Evolutionary conservation across 2,113 vertebrate genomes (phyloP).

Genomic region (Cichladusa arquata): DNA sequence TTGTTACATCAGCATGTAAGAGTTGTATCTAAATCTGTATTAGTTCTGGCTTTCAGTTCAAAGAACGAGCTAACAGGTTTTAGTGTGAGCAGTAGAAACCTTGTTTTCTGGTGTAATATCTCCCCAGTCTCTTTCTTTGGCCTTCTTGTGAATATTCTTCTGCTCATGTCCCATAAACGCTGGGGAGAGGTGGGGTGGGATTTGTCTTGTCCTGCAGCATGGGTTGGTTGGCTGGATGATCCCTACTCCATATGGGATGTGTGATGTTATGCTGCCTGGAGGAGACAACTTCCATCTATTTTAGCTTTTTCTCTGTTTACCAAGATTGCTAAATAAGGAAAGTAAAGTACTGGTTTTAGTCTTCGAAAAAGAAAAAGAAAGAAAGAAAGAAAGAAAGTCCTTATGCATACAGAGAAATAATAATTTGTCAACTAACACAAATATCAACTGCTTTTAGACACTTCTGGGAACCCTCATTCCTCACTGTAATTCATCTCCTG

Average conservation of each 20-base stretch:
- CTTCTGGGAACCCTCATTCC: neutral
- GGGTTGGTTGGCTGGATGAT: neutral
- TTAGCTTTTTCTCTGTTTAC: neutral
- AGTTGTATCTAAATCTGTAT: neutral
- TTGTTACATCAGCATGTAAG: neutral
- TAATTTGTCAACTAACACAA: neutral
- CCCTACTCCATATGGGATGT: rapidly evolving
- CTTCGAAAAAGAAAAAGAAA: neutral
- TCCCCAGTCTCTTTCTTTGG: neutral
- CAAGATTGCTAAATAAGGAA: neutral
- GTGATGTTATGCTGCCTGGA: neutral
- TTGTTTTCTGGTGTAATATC: neutral
- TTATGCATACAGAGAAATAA: neutral
- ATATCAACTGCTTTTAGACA: neutral
- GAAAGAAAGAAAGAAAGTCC: neutral
- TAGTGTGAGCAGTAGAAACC: neutral
- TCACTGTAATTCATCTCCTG: neutral
- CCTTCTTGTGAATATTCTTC: neutral
- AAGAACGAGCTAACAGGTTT: neutral
- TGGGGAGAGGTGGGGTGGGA: rapidly evolving
- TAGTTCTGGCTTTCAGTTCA: neutral
- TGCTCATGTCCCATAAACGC: rapidly evolving
- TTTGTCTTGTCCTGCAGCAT: neutral
- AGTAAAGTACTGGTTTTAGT: neutral
- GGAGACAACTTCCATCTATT: neutral